Base-by-base conservation (phyloP, 2,113 vertebrate genomes). In the Chionodraco myersi region DNA sequence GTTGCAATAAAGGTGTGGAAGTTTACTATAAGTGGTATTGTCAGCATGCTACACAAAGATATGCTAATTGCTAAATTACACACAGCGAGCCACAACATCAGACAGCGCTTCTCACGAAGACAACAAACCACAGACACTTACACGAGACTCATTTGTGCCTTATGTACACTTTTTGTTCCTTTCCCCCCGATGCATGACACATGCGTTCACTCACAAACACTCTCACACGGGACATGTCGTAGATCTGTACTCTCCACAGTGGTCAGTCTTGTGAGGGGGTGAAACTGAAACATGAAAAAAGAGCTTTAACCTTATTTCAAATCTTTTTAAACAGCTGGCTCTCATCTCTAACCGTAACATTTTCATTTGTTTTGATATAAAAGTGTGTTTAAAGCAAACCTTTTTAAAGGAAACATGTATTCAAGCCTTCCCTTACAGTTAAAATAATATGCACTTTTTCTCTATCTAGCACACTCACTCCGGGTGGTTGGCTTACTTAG, bases 111-210 rank as follows among this genome's bases (percentile, higher is more conserved):
- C 13, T 14, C 18, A 3, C n/a, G 11, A 48, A 67, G 41, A 72
- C 26, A 68, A 45, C 23, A 65, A 79, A 75, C 76, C 64, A 71
- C 75, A 83, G 26, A 23, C 16, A 51, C 11, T 66, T 64, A 72
- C 36, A 77, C 6, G 3, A 58, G 15, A 61, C 41, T 60, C 61
- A 67, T 48, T 10, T 41, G 26, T 70, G 7, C 36, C 7, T 41
- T 41, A 41, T 41, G 58, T 48, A 57, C 48, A 54, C 16, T 47
- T 53, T 23, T 10, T 4, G 0, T 30, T 58, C 21, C 59, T 36
- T 36, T 2, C 44, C 57, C 30, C 13, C 30, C 3, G 6, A 9
- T 41, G 16, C 62, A 72, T 79, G 76, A 79, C 72, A 63, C 65
- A 72, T 56, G 9, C 9, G 6, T 23, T 52, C 62, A 63, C 23